Base-by-base conservation (phyloP, 2,888 invertebrate genomes). In the Allacma fusca region DNA sequence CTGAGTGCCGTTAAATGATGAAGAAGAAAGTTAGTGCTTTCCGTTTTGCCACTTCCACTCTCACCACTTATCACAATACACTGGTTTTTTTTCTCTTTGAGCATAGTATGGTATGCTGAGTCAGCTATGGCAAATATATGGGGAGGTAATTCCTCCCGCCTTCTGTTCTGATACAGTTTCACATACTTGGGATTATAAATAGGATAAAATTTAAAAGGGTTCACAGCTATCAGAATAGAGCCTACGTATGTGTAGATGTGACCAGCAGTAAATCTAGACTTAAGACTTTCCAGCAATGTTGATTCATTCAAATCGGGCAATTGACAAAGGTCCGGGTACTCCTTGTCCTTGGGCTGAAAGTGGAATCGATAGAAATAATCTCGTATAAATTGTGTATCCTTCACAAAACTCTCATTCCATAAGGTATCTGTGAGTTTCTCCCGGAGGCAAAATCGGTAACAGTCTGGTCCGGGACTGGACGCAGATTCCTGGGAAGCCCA, bases 141-240 rank as follows among this genome's bases (percentile, higher is more conserved):
- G 65, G 98, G 97, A 57, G 97, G 97, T 83, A 97, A 90, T 86
- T 95, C 96, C 57, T 95, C 94, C 34, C 95, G 95, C 84, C 95
- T 89, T 86, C 95, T 91, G 88, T 95, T 96, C 88, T 97, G 97
- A 88, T 97, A 98, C 84, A 97, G 88, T 87, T 96, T 94, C 83
- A 97, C 97, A 89, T 96, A 97, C 88, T 97, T 97, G 68, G 97
- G 97, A 88, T 97, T 97, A 89, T 97, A 98, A 84, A 98, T 97
- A 26, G 97, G 97, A 87, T 96, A 96, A 88, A 97, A 97, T 89
- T 89, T 89, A 84, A 89, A 89, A 12, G 85, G 85, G 78, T 84
- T 84, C 64, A 84, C 81, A 73, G 97, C 96, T 85, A 98, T 96
- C 78, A 98, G 89, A 86, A 98, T 97, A 76, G 95, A 95, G 75